Evolutionary conservation across 1,140 invertebrate species (phyloP), one percentile per base, ranked within the genome.

Genomic region (Doryteuthis pealeii): DNA sequence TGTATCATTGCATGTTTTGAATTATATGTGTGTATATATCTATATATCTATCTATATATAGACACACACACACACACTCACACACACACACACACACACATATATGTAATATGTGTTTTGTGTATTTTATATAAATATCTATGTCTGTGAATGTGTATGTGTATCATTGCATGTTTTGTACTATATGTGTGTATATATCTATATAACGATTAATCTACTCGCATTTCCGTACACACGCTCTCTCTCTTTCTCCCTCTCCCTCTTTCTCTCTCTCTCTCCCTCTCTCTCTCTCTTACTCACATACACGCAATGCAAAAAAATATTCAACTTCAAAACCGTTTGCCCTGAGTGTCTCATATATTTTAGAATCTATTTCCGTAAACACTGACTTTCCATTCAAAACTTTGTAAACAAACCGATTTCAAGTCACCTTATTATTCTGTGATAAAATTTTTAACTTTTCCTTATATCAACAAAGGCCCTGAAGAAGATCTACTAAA

Each of bases 31-130:
- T 22, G 40, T 58, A 62, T 31, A 65, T 58, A 40, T 14, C n/a
- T 31, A 66, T 35, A 66, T 18, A 69, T 31, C n/a, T 66, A 67
- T 65, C 40, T 35, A 45, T 66, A 28, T 26, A 40, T 72, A 67
- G 32, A 67, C 10, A 8, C 26, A 73, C 67, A 40, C 62, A n/a
- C 26, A 22, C 70, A 68, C 12, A n/a, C 28, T 43, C 45, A 1
- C 12, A 70, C 45, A 2, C 28, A 70, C 65, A 40, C 40, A 1
- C 22, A 1, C 0, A 49, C 22, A 1, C 45, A 49, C 1, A 49
- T 1, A 49, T 49, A 49, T 22, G 1, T 49, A 49, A n/a, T n/a
- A n/a, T n/a, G n/a, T n/a, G n/a, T n/a, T n/a, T 49, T 14, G 0
- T 14, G 0, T 14, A 14, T 14, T 22, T 14, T 49, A 49, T 1